These are phyloP conservation scores for Plebejus anna DNA, from an alignment of 2,888 invertebrate species.

Conservation along the genomic window DNA sequence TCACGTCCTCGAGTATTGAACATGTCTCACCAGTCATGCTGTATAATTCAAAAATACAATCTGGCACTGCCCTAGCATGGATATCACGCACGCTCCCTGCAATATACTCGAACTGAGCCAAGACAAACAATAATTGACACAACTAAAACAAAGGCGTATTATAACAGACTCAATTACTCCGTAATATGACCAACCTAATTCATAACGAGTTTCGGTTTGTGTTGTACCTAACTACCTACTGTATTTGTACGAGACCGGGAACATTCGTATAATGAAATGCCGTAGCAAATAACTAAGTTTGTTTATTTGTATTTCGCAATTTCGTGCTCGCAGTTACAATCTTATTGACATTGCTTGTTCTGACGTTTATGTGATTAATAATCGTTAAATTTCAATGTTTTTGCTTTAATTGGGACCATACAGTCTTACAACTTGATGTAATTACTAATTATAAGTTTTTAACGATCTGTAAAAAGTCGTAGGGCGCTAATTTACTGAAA, in stretches of 20 bases:
- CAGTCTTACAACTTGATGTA: neutral
- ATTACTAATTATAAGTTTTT: neutral
- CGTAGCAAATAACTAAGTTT: constrained; percentile 26
- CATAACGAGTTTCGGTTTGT: constrained; percentile 25
- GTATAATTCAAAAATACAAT: constrained; percentile 1
- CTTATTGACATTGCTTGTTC: neutral
- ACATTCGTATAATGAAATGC: constrained; percentile 18
- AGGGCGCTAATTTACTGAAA: neutral
- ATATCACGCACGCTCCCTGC: neutral
- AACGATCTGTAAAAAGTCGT: neutral
- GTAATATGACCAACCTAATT: constrained; percentile 27
- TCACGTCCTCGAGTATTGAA: too few relatives aligned
- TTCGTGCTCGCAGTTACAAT: neutral
- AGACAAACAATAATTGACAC: constrained; percentile 27
- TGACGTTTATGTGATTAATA: constrained; percentile 1
- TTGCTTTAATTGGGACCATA: neutral
- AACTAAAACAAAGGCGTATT: constrained; percentile 28
- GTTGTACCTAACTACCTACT: constrained; percentile 1
- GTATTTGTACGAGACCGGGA: constrained; percentile 21
- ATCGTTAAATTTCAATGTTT: neutral
- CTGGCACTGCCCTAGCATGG: neutral
- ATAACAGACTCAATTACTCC: constrained; percentile 26
- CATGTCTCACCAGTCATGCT: too few relatives aligned
- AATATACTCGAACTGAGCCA: constrained; percentile 18
- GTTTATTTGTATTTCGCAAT: constrained; percentile 21